Evolutionary conservation across 2,113 vertebrate genomes (phyloP).

Genomic region (Platysteira castanea): DNA sequence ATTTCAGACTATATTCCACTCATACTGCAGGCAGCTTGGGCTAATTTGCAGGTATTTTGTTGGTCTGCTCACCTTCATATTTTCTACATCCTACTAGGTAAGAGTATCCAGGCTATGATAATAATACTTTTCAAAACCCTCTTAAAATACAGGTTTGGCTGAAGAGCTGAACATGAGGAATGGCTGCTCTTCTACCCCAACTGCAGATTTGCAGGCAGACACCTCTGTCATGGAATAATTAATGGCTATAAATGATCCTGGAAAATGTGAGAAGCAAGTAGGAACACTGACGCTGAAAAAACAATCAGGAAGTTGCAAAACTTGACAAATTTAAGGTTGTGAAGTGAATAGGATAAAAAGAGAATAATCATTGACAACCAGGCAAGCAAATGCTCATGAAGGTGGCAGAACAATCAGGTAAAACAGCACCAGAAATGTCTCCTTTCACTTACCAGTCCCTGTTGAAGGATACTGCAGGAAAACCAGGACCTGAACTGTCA

Average conservation of each 20-base stretch:
- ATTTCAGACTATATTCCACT: background rate
- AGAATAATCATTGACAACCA: background rate
- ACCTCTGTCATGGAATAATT: background rate
- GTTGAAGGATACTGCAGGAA: background rate
- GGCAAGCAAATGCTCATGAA: background rate
- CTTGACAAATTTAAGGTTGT: background rate
- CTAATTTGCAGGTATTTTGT: background rate
- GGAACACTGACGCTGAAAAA: background rate
- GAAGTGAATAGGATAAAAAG: background rate
- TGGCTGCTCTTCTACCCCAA: background rate
- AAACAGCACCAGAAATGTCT: background rate
- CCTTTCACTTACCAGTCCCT: background rate
- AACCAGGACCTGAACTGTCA: background rate
- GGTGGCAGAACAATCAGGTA: background rate
- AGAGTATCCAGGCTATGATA: background rate
- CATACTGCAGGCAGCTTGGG: background rate
- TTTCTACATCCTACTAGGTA: background rate
- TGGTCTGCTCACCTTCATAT: background rate
- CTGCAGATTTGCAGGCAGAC: background rate
- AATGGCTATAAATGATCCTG: background rate
- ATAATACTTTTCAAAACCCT: background rate
- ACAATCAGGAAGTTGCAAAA: background rate
- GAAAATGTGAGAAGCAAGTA: background rate
- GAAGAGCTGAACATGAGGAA: background rate
- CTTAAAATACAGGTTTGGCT: background rate